Evolutionary conservation across 2,888 invertebrate species (phyloP).

Genomic region (Scaptomyza parva): DNA sequence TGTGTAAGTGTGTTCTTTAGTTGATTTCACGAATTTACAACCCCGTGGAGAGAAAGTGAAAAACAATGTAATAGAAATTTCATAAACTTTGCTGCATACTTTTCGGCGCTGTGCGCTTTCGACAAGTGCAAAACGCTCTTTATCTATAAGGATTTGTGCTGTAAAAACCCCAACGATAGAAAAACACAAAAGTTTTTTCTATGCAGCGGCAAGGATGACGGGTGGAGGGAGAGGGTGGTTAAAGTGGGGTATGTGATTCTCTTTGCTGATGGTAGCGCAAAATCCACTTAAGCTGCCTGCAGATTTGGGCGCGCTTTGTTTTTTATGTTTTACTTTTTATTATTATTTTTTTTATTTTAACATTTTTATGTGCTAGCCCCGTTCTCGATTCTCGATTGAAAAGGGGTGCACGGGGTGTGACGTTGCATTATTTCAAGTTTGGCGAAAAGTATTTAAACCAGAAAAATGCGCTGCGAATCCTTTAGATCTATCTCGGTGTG

Average conservation of each 20-base stretch:
- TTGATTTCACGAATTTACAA: constrained; percentile 59
- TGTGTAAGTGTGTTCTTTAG: constrained; percentile 29
- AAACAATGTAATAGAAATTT: constrained; percentile 73
- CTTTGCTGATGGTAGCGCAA: constrained; percentile 50
- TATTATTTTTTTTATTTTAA: constrained; percentile 26
- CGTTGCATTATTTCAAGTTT: constrained; percentile 71
- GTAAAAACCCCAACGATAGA: constrained; percentile 37
- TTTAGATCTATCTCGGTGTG: constrained; percentile 42
- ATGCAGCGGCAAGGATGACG: neutral
- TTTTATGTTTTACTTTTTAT: constrained; percentile 29
- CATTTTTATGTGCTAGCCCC: constrained; percentile 50
- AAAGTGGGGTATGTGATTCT: constrained; percentile 9
- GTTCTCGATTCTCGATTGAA: constrained; percentile 1
- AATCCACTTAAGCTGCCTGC: constrained; percentile 71
- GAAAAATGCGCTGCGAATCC: constrained; percentile 55
- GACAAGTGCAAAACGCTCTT: constrained; percentile 67
- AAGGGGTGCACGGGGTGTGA: neutral
- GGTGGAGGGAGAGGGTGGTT: neutral
- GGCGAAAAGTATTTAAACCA: constrained; percentile 69
- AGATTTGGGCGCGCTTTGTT: constrained; percentile 59
- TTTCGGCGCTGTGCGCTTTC: constrained; percentile 51
- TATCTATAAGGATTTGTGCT: constrained; percentile 68
- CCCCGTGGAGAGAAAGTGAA: constrained; percentile 64
- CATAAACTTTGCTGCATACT: constrained; percentile 62
- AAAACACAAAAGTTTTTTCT: constrained; percentile 41